Evolutionary conservation across 2,797 vertebrate genomes (phyloP), one percentile per base, ranked within the genome.

Genomic region (Halcyon badia): DNA sequence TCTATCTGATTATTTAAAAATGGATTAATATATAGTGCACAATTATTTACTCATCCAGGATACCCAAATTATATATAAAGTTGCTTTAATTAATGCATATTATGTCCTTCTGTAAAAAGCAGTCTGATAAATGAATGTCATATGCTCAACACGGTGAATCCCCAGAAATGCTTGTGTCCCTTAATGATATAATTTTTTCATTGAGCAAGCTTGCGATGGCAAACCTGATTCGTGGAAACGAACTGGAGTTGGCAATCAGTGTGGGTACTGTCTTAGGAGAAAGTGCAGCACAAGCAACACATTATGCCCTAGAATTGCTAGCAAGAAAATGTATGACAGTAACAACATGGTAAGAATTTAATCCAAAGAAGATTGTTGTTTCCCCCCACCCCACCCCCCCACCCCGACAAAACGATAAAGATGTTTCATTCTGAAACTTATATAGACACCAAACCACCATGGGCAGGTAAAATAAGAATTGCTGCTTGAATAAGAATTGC

Each of bases 281-380:
- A 73, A 92, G 96, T 64, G 99, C 99, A 72, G 98, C 97, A 82
- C 98, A 98, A 85, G 98, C 98, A 94, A 99, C 99, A 9, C 98
- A 99, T 70, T 99, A 99, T 89, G 99, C 99, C 94, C 98, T 99
- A 71, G 98, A 99, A 75, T 98, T 99, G 35, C 94, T 99, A 94
- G 99, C 99, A 88, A 99, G 99, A 96, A 99, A 99, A 97, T 99
- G 99, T 98, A 99, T 99, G 99, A 98, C 98, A 94, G 92, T 98
- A 78, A 96, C 98, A 31, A 98, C 98, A 79, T 99, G 99, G 99
- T 99, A 98, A 96, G 98, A 96, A 92, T 85, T 90, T 83, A 77
- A 89, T 89, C 56, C 17, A 78, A 90, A 95, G 20, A 72, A 44
- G 52, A 31, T 62, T 78, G n/a, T n/a, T n/a, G n/a, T n/a, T n/a